These are phyloP conservation scores for Mus minutoides DNA, from an alignment of 2,797 vertebrate genomes.

Conservation along the genomic window DNA sequence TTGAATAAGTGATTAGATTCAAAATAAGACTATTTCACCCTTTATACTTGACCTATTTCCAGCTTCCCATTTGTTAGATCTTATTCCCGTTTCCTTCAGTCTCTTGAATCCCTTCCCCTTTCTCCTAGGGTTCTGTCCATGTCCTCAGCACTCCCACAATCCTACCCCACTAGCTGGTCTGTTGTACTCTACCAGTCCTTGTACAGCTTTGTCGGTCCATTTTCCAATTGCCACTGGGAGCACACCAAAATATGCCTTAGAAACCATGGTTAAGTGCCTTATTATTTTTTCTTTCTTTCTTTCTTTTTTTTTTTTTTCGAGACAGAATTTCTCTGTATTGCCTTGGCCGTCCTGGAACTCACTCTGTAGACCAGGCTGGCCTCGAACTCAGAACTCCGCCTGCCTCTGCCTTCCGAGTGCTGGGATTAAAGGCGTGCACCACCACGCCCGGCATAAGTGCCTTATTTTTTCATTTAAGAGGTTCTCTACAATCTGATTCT, in stretches of 20 bases:
- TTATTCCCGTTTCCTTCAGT: neutral
- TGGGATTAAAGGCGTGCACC: too few relatives aligned
- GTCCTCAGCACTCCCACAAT: neutral
- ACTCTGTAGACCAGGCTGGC: too few relatives aligned
- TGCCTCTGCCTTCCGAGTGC: too few relatives aligned
- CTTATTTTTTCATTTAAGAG: conserved; percentile 1
- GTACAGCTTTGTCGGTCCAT: neutral
- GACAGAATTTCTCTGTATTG: too few relatives aligned
- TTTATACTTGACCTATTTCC: neutral
- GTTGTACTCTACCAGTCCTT: neutral
- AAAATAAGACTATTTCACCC: neutral
- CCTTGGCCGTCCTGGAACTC: too few relatives aligned
- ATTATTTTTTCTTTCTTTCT: too few relatives aligned
- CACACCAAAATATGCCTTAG: neutral
- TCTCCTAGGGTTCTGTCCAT: neutral
- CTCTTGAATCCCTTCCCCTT: neutral
- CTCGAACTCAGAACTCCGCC: too few relatives aligned
- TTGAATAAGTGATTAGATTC: neutral
- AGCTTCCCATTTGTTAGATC: neutral
- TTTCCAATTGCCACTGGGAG: neutral
- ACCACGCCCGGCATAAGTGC: too few relatives aligned
- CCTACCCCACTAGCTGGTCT: neutral
- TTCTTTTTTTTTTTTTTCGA: too few relatives aligned
- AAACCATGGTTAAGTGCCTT: neutral
- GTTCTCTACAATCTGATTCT: neutral